Conservation (phyloP, 2,888 invertebrate species). For the Diaphora mendica region DNA sequence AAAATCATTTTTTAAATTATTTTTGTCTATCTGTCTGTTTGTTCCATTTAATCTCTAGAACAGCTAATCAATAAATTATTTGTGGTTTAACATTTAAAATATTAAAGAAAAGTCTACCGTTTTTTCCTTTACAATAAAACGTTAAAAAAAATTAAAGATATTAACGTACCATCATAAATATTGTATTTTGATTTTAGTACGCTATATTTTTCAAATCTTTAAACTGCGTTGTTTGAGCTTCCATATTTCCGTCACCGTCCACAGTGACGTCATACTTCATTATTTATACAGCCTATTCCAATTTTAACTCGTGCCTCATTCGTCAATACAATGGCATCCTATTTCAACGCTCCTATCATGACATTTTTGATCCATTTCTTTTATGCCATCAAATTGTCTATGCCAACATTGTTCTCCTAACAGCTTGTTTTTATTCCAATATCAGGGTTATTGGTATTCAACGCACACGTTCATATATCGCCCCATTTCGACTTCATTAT, state of each 20-base stretch:
- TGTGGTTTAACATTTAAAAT: too few relatives aligned
- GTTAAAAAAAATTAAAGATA: background rate
- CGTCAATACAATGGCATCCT: constrained; percentile 19
- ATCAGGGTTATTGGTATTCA: constrained; percentile 19
- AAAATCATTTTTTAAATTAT: too few relatives aligned
- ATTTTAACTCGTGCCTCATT: constrained; percentile 19
- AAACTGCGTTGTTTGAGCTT: constrained; percentile 14
- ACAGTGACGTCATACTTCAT: constrained; percentile 19
- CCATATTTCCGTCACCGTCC: constrained; percentile 21
- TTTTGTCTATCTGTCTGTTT: too few relatives aligned
- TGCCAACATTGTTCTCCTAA: constrained; percentile 11
- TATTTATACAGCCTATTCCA: constrained; percentile 13
- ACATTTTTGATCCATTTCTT: constrained; percentile 8
- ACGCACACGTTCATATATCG: constrained; percentile 25
- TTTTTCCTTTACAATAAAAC: background rate
- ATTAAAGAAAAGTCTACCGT: background rate
- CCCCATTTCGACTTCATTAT: constrained; percentile 28
- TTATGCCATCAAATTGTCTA: constrained; percentile 12
- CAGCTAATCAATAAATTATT: too few relatives aligned
- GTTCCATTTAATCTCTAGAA: too few relatives aligned
- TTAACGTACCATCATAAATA: constrained; percentile 3
- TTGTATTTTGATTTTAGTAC: constrained; percentile 1
- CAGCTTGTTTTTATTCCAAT: constrained; percentile 10
- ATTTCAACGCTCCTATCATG: constrained; percentile 18
- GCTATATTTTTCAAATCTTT: constrained; percentile 9